Evolutionary conservation across 2,113 vertebrate species (phyloP), one percentile per base, ranked within the genome.

Genomic region (Pluvianellus socialis): DNA sequence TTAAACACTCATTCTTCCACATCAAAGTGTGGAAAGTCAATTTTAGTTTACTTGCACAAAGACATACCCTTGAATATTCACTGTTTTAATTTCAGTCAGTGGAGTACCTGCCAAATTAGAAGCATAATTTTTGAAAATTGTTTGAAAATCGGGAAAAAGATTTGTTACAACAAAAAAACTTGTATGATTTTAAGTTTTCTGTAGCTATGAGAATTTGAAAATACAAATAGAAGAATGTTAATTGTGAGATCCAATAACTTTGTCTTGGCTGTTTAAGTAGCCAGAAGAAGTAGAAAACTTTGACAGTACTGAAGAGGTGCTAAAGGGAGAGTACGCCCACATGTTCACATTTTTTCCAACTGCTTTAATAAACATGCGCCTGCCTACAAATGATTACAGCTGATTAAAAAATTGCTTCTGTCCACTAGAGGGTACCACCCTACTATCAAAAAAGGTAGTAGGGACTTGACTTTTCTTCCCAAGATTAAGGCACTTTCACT

Each of bases 371-470:
- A 81, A 7, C 33, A 75, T 11, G 23, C 14, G 50, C 44, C 23
- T 18, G n/a, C 14, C 16, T 20, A 15, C 2, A 2, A 74, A 76
- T 21, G 5, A 47, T 3, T 42, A 32, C 9, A 70, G 38, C 17
- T 44, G 27, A 55, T 63, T 24, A 66, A 33, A 86, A 86, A 24
- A 3, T 24, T 85, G 21, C 17, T 84, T 77, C 27, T 32, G 3
- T 65, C 94, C 98, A 96, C 96, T 94, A 97, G 97, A 94, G 97
- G 97, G 97, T 59, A 95, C 16, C 33, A 86, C 47, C 3, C 53
- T 49, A 32, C 83, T 61, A 62, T 35, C 65, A 55, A 53, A 95
- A 94, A 84, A 24, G 0, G 7, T 20, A 53, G 8, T 5, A 82
- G 23, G 14, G 2, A 38, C 26, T 73, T 59, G 12, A 14, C 33